Conservation (phyloP, 2,888 invertebrate genomes). For the Drosophila algonquin region DNA sequence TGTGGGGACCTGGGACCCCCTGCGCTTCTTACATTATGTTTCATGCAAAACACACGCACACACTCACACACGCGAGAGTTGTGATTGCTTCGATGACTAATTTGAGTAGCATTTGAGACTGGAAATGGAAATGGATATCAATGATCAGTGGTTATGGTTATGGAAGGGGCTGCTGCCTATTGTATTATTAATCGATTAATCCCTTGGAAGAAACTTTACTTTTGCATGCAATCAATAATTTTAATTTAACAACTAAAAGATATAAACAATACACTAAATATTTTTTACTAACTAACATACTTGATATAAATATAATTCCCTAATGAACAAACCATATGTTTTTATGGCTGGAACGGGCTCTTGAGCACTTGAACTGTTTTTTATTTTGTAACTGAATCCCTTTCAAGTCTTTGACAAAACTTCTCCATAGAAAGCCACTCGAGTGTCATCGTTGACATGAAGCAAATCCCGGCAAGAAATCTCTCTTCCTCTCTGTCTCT, state of each 20-base stretch:
- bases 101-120: constrained; percentile 36
- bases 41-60: constrained; percentile 70
- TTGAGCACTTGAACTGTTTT: constrained; percentile 16
- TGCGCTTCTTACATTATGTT: constrained; percentile 17
- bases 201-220: background rate
- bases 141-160: constrained; percentile 27
- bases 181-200: constrained; percentile 16
- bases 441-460: constrained; percentile 32
- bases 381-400: constrained; percentile 19
- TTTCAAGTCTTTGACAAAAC: constrained; percentile 26
- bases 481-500: constrained; percentile 10
- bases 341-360: background rate
- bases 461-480: constrained; percentile 43
- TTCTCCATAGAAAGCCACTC: constrained; percentile 21
- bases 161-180: constrained; percentile 13
- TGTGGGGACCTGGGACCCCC: constrained; percentile 9
- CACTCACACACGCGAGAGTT: constrained; percentile 63
- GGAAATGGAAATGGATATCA: constrained; percentile 22
- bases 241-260: constrained; percentile 5
- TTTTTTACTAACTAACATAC: constrained; percentile 22
- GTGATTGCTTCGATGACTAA: constrained; percentile 39
- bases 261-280: background rate
- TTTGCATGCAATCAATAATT: constrained; percentile 5
- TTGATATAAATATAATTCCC: constrained; percentile 28
- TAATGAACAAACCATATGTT: background rate